These are phyloP conservation scores for Butorides virescens DNA, from an alignment of 2,113 vertebrate species.

Conservation along the genomic window DNA sequence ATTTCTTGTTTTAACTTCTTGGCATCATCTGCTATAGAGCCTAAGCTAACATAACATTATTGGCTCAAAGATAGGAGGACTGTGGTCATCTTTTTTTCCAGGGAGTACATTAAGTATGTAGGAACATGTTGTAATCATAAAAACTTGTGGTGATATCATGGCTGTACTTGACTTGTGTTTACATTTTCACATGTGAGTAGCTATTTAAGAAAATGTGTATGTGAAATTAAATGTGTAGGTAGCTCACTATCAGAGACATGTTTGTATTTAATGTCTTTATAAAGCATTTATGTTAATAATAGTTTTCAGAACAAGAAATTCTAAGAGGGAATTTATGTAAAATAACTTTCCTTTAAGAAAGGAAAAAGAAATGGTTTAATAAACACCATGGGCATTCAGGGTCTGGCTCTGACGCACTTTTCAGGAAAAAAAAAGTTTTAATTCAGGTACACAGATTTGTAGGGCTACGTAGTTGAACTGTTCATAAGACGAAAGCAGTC, in stretches of 20 bases:
- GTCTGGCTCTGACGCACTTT: background rate
- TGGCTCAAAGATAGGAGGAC: background rate
- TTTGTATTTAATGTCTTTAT: background rate
- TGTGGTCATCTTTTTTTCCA: fast-evolving
- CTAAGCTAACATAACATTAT: background rate
- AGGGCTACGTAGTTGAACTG: background rate
- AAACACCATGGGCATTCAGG: background rate
- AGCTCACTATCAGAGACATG: background rate
- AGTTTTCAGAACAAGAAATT: background rate
- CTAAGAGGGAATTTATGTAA: background rate
- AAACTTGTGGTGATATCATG: background rate
- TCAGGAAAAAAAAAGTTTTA: background rate
- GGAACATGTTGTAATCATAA: background rate
- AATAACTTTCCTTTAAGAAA: background rate
- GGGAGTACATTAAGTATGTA: background rate
- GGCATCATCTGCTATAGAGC: background rate
- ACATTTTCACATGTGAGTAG: background rate
- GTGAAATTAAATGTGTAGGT: background rate
- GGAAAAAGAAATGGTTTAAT: background rate
- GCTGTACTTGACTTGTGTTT: background rate
- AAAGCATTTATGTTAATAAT: background rate
- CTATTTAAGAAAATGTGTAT: background rate
- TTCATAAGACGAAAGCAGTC: background rate
- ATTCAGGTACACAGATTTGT: background rate
- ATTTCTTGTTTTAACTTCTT: background rate